A percentile compares a stretch with the other conserved stretches of the same genome.
These are phyloP conservation scores for Notodonta dromedarius DNA, from an alignment of 2,888 invertebrate species.

Conservation along the genomic window DNA sequence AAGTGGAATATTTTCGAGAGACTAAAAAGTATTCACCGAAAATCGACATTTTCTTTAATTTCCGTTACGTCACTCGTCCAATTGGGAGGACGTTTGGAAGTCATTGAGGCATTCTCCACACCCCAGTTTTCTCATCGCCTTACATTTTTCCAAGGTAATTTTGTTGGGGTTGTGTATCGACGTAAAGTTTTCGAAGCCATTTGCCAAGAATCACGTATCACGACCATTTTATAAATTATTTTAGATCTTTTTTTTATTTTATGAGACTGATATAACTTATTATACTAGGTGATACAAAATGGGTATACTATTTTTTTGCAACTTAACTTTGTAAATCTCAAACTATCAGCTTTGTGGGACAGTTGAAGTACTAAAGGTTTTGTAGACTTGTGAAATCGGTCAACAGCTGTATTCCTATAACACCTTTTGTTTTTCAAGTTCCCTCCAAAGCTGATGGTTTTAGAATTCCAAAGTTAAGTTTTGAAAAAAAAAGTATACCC, in stretches of 20 bases:
- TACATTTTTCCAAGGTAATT: constrained; percentile 43
- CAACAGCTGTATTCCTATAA: too few relatives aligned
- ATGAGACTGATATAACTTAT: too few relatives aligned
- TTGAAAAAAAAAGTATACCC: too few relatives aligned
- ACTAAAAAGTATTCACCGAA: constrained; percentile 57
- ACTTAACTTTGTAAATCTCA: too few relatives aligned
- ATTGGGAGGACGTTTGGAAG: constrained; percentile 78
- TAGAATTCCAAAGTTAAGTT: too few relatives aligned
- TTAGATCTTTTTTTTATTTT: background rate
- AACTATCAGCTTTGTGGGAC: too few relatives aligned
- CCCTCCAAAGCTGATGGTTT: too few relatives aligned
- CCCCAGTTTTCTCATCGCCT: constrained; percentile 49
- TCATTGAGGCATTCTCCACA: constrained; percentile 66
- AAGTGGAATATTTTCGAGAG: constrained; percentile 32
- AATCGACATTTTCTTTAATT: constrained; percentile 76
- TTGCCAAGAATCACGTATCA: constrained; percentile 12
- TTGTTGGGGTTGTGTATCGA: constrained; percentile 23
- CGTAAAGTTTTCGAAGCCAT: constrained; percentile 27
- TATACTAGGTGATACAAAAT: too few relatives aligned
- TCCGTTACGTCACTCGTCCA: constrained; percentile 82
- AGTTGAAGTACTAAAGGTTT: too few relatives aligned
- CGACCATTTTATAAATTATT: background rate
- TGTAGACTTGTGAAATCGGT: too few relatives aligned
- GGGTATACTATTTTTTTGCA: too few relatives aligned
- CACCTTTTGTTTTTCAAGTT: too few relatives aligned